Evolutionary conservation across 2,888 invertebrate species (phyloP), one percentile per base, ranked within the genome.

Genomic region (Phanerotoma sp.): DNA sequence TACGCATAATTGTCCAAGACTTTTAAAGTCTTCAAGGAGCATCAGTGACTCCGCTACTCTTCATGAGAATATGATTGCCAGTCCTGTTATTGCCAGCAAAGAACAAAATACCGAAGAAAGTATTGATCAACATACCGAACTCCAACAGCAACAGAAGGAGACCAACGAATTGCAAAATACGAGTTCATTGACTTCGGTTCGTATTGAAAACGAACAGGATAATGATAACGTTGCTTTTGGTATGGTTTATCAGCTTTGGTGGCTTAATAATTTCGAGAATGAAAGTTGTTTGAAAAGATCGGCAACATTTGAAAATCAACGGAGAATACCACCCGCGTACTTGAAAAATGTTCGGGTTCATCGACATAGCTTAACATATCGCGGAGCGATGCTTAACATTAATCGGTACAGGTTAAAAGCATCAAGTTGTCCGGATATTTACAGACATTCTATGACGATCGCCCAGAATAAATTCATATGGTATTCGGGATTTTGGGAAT

Each of bases 401-500:
- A 89, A 86, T 69, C 79, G 90, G 45, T 91, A 91, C 76, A 81
- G 90, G 42, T 80, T 92, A 46, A 80, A 91, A 59, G 92, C 93
- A 0, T 91, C 90, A 10, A 93, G 93, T 54, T 94, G 94, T 72
- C 94, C 95, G 1, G 93, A 95, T 75, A 91, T 95, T 71, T 91
- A 90, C 74, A 81, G 90, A 62, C 91, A 91, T 74, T 89, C 90
- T 1, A 90, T 91, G 87, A 88, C 89, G 1, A 90, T 90, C 64
- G 88, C 89, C n/a, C 87, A 88, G 71, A 89, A 89, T 69, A 87
- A 88, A 77, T 84, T 83, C 54, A 84, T 86, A 67, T 88, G 87
- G 86, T 86, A 85, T 75, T 83, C 87, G 5, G 88, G 86, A 1
- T 77, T 89, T 0, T 86, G 85, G 84, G 91, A 91, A 77, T 84